Evolutionary conservation across 1,140 invertebrate genomes (phyloP), one percentile per base, ranked within the genome.

Genomic region (Psilanteris sp.): DNA sequence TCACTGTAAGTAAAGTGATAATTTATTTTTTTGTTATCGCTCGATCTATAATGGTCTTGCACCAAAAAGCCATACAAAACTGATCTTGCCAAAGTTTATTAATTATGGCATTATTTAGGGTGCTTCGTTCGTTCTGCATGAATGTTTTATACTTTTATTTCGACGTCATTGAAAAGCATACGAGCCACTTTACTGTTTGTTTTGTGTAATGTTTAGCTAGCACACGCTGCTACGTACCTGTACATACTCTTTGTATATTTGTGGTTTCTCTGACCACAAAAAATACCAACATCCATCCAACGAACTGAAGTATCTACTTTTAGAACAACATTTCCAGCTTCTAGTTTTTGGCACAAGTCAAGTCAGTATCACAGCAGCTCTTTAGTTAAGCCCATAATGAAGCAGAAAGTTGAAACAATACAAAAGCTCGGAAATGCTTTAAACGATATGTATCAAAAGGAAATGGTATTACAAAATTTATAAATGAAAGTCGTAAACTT

Each of bases 181-280:
- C 72, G 48, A 48, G 32, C 1, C 59, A 36, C 31, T 54, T 46
- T 39, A 34, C 41, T 62, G 32, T 55, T 59, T 55, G 55, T 75
- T 68, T 61, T n/a, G 31, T 36, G 18, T 27, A 44, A 57, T 66
- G 39, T 68, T 75, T 62, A 44, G 32, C 41, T 36, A 31, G 50
- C 57, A 55, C 55, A 43, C 50, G 55, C 39, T 43, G 50, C 34
- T 36, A 27, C 39, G 36, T 74, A 61, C 44, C 50, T 66, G 11
- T 32, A 61, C 44, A 4, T 57, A 44, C 52, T 52, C 80, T 81
- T 83, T 83, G 80, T 82, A 77, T 67, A 68, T 81, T 82, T 78
- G 78, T 78, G 81, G 81, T 82, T 82, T 84, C 77, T 43, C 52
- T 70, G 73, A 41, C 80, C 59, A 68, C 80, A 82, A 84, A 84